Conservation (phyloP, 2,113 vertebrate genomes). For the Parus major region DNA sequence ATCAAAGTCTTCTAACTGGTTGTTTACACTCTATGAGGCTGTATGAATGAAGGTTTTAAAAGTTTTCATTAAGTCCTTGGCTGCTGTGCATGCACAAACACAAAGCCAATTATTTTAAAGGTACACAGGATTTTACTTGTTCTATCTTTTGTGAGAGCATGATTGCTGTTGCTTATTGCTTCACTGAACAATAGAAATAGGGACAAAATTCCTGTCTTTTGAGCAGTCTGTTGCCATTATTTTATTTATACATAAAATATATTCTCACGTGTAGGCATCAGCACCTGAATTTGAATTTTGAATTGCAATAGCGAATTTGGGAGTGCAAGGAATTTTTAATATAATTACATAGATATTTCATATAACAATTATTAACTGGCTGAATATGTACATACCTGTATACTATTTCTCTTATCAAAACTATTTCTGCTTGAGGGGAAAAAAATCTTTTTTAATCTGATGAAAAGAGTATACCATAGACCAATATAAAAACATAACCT, state of each 20-base stretch:
- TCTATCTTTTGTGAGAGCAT: constrained; percentile 46
- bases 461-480: not conserved
- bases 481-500: not conserved
- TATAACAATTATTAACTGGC: not conserved
- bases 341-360: not conserved
- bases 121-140: not conserved
- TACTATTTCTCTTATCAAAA: not conserved
- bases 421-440: not conserved
- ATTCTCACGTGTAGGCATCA: not conserved
- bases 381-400: not conserved
- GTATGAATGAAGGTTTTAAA: constrained; percentile 44
- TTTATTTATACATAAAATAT: constrained; percentile 18
- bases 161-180: constrained; percentile 16
- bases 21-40: constrained; percentile 53
- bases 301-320: not conserved
- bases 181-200: not conserved
- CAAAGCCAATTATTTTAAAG: constrained; percentile 63
- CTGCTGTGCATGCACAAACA: constrained; percentile 52
- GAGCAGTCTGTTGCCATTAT: not conserved
- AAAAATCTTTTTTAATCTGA: not conserved
- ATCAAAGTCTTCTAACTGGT: constrained; percentile 51
- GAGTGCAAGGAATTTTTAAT: not conserved
- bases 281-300: constrained; percentile 1
- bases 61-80: constrained; percentile 60
- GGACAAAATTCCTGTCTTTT: not conserved